Evolutionary conservation across 2,113 vertebrate genomes (phyloP), one percentile per base, ranked within the genome.

Genomic region (Sciurus niger): DNA sequence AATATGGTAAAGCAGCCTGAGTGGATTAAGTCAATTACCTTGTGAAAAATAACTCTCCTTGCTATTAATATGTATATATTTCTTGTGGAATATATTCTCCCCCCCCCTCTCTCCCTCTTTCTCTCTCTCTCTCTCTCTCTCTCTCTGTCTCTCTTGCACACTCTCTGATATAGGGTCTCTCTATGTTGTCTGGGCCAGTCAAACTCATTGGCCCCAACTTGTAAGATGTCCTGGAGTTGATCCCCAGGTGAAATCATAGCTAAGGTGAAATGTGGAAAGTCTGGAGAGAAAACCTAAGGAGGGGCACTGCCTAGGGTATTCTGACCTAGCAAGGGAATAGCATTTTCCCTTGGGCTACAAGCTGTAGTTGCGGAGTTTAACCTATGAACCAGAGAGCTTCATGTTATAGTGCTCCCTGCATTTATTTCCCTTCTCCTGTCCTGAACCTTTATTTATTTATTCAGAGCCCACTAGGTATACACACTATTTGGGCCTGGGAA

Each of bases 381-480:
- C 12, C 72, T 43, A 82, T 7, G 20, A 87, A 60, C 40, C 46
- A 92, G 84, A 84, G 30, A 65, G 73, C 7, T 34, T 55, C 34
- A 77, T 14, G 18, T 55, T 40, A 51, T 2, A 34, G 82, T 20
- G 32, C 25, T 84, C 40, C 40, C 46, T 91, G 40, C 14, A 32
- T 72, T 32, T 48, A 79, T 67, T 55, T 83, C 48, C 32, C 34
- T 80, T 65, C 43, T 84, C 24, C 65, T 77, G 43, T 34, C 20
- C 18, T 90, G n/a, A 82, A 28, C 25, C 60, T 86, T 89, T 46
- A 32, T 72, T 90, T 83, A 77, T 80, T 95, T 91, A 72, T 46
- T 24, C 28, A 95, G 20, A 48, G 30, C 9, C 72, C 84, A 68
- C 28, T 70, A 78, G 58, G 14, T 25, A 2, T 43, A 24, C 30